Base-by-base conservation (phyloP, 1,140 invertebrate genomes). In the Zaprionus davidi region DNA sequence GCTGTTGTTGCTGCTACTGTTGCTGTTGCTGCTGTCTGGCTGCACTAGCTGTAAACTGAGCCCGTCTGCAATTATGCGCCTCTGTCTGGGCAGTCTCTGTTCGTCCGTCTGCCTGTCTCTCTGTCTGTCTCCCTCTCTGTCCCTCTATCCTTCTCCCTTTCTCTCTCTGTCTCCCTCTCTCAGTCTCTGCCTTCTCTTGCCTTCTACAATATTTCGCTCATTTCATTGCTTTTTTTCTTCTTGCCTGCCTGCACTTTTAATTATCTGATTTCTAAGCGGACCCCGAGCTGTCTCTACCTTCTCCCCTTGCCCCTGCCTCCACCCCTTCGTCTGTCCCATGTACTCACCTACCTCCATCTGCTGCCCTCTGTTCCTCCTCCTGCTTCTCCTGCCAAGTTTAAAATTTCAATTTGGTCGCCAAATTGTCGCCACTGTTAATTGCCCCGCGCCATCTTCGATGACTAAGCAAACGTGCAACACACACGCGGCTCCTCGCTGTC, bases 61-160 rank as follows among this genome's bases (percentile, higher is more conserved):
- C 83, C 85, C 71, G 76, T 34, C 71, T 69, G 85, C 85, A 90
- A 90, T 90, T 90, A 90, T 90, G 73, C 90, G 76, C 81, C 81
- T 88, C 85, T 90, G 85, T 73, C 70, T 80, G 81, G 81, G 78
- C 81, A 49, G 55, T 11, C 20, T 70, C 67, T 78, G 78, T 78
- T 81, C 57, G 41, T 20, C 46, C 7, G 20, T 13, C 46, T 81
- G 81, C 77, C 65, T 71, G 69, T 38, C 41, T n/a, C 63, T 65
- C 53, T 56, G 34, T 41, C 51, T 71, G 41, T 79, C 34, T 58
- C 70, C 65, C 12, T 20, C 5, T 15, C 9, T 15, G 28, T 41
- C 1, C 38, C 15, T 41, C 15, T 38, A 1, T 38, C 12, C 9
- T 12, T 38, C 36, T 15, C 12, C 13, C 11, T 38, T 22, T 22